Evolutionary conservation across 2,797 vertebrate species (phyloP), one percentile per base, ranked within the genome.

Genomic region (Aplochiton taeniatus): DNA sequence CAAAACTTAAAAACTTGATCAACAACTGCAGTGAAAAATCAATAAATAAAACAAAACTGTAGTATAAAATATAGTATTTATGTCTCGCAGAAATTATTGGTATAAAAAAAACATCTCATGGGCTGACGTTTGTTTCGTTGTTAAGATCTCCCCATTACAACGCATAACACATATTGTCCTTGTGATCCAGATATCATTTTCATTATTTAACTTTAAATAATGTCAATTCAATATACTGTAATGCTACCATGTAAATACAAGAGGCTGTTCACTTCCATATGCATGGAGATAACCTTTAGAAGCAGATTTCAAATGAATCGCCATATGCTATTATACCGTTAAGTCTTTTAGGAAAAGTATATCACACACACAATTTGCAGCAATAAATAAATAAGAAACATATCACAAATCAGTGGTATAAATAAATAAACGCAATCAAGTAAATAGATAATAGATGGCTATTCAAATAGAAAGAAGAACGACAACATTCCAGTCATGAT

Each of bases 1-100:
- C n/a, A n/a, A 71, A 69, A 73, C 58, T 54, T 58, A 79, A 69
- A 75, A 69, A 75, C 55, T 41, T 82, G 68, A 63, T 47, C 75
- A 72, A 66, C 77, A 57, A 70, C 72, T 70, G 69, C 57, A 70
- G 72, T 72, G 79, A 48, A 53, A 78, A 75, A 73, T 44, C 49
- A 72, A 78, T 66, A 62, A 75, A 79, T 58, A 64, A 78, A 86
- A 74, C 20, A 72, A 66, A 75, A 69, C 58, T n/a, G 11, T 84
- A 72, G 70, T 89, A 91, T 85, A 89, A 91, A 91, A 90, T 76
- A 80, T 67, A 51, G 63, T 81, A 18, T 82, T 72, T 83, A 63
- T 66, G 70, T 68, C 71, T 72, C 74, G 76, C 77, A 75, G 82
- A 81, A 70, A 70, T 31, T 55, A 71, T 55, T 51, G 54, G 72